Evolutionary conservation across 2,113 vertebrate genomes (phyloP).

Genomic region (Tangachromis dhanisi): DNA sequence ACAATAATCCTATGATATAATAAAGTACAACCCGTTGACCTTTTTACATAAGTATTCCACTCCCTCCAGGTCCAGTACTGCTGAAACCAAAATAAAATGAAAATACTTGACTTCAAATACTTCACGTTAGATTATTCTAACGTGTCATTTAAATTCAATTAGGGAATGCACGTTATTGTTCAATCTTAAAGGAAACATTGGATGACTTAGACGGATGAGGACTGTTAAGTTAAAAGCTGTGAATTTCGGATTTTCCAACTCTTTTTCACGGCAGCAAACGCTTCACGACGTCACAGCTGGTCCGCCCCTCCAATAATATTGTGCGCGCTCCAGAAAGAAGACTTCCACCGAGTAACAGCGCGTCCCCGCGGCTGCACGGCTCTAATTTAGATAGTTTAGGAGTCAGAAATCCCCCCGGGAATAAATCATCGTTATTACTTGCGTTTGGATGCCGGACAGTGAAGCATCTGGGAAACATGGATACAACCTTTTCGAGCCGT

Average conservation of each 20-base stretch:
- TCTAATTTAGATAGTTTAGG: conserved; percentile 27
- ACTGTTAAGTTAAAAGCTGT: not conserved
- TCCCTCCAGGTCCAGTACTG: rapidly evolving
- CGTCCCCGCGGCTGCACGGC: conserved; percentile 43
- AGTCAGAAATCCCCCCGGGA: conserved; percentile 10
- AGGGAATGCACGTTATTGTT: not conserved
- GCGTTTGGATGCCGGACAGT: not conserved
- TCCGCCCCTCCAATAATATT: conserved; percentile 4
- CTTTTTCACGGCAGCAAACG: not conserved
- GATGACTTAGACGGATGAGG: not conserved
- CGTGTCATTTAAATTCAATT: not conserved
- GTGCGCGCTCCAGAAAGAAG: conserved; percentile 25
- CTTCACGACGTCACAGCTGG: conserved; percentile 26
- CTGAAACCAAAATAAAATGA: not conserved
- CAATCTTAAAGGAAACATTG: rapidly evolving
- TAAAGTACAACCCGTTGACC: not conserved
- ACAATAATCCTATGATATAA: not conserved
- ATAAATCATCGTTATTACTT: not conserved
- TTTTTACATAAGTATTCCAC: not conserved
- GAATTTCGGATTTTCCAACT: not conserved
- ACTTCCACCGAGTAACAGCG: conserved; percentile 52
- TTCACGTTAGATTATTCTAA: not conserved
- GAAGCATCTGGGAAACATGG: not conserved
- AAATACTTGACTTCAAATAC: not conserved
- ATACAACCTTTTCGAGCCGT: not conserved